Conservation (phyloP, 2,113 vertebrate species). For the Malaclemys terrapin region DNA sequence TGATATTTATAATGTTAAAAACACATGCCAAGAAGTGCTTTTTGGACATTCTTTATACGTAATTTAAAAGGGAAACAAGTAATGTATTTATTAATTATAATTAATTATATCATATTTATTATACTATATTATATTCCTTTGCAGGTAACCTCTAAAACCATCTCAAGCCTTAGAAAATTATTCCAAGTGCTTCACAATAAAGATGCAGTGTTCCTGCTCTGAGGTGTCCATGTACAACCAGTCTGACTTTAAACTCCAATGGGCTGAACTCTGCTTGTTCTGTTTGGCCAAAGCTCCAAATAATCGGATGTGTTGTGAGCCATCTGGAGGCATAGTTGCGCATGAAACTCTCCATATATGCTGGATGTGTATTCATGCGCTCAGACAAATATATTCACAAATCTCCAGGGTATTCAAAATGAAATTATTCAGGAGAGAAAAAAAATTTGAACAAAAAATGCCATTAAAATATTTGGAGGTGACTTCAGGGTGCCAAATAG, state of each 20-base stretch:
- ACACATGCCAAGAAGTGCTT: neutral
- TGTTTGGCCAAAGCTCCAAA: neutral
- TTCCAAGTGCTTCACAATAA: neutral
- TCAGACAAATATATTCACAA: constrained; percentile 10
- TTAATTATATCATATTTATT: neutral
- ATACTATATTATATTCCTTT: neutral
- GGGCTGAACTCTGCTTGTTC: neutral
- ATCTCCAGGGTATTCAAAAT: neutral
- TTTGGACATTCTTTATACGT: neutral
- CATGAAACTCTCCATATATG: neutral
- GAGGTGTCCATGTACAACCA: constrained; percentile 13
- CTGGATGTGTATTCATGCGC: neutral
- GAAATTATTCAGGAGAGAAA: constrained; percentile 37
- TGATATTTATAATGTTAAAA: neutral
- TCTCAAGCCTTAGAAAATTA: neutral
- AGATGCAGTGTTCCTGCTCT: neutral
- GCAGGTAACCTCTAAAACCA: neutral
- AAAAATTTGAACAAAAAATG: neutral
- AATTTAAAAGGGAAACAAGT: neutral
- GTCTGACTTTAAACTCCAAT: neutral
- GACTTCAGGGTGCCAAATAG: neutral
- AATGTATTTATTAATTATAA: too few relatives aligned
- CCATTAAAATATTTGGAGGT: neutral
- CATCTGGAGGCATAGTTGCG: constrained; percentile 54
- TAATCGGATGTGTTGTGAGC: constrained; percentile 14